phyloP scores from a whole-genome alignment of 2,113 vertebrate species.

The Gobius niger region DNA sequence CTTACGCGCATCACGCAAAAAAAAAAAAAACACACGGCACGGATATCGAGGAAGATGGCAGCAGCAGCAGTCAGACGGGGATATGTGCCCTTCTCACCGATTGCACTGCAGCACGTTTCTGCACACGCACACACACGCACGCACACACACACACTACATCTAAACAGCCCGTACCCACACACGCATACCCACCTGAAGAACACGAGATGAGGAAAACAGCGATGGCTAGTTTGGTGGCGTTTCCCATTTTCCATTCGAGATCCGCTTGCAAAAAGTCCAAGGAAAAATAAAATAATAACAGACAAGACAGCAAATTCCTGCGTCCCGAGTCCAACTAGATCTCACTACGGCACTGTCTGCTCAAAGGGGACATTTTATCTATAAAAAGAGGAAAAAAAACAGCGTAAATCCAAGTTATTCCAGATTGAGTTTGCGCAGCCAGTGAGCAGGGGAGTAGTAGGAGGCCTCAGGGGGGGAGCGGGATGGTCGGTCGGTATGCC shows the following conservation, averaged over 20 bases:
- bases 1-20: slow-evolving; percentile 22
- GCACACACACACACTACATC: slow-evolving; percentile 7
- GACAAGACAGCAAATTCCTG: not conserved
- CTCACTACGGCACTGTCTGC: slow-evolving; percentile 45
- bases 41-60: slow-evolving; percentile 7
- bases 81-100: slow-evolving; percentile 10
- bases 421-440: slow-evolving; percentile 36
- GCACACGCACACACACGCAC: slow-evolving; percentile 20
- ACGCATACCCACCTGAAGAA: slow-evolving; percentile 91
- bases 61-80: not conserved
- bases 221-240: slow-evolving; percentile 96
- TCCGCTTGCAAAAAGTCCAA: slow-evolving; percentile 41
- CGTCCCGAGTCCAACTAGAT: slow-evolving; percentile 32
- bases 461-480: slow-evolving; percentile 22
- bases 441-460: slow-evolving; percentile 19
- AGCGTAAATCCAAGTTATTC: slow-evolving; percentile 53
- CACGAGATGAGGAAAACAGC: slow-evolving; percentile 99
- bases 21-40: no score
- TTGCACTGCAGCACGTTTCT: slow-evolving; percentile 34
- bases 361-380: slow-evolving; percentile 43
- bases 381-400: slow-evolving; percentile 13
- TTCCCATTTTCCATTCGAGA: slow-evolving; percentile 91
- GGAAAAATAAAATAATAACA: not conserved
- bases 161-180: not conserved
- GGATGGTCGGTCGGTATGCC: slow-evolving; percentile 46